A percentile compares a stretch with the other conserved stretches of the same genome.
These are phyloP conservation scores for Thunnus albacares DNA, from an alignment of 2,797 vertebrate species.

Conservation along the genomic window DNA sequence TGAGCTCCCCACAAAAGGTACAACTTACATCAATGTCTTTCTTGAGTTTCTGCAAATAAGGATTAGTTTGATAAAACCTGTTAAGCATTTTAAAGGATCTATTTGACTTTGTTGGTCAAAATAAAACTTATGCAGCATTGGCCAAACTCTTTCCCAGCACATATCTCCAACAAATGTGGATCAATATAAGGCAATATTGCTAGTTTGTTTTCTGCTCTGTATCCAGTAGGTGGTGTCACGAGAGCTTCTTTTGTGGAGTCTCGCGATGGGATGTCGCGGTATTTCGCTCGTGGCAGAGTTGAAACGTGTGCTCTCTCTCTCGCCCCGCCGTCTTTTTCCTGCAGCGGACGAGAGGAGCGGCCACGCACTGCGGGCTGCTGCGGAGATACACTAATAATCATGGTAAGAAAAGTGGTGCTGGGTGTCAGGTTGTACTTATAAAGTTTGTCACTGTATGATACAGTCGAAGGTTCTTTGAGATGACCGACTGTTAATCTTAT, in stretches of 20 bases:
- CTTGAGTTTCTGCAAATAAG: too few species aligned
- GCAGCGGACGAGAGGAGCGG: constrained; percentile 3
- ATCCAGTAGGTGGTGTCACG: neutral
- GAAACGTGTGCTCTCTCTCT: fast-evolving
- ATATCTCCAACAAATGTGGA: too few species aligned
- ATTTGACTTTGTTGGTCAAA: too few species aligned
- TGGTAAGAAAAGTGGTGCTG: constrained; percentile 59
- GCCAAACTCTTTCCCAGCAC: too few species aligned
- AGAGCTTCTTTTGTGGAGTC: neutral
- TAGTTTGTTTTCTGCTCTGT: neutral
- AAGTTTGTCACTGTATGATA: fast-evolving
- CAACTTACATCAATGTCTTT: too few species aligned
- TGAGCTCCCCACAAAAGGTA: too few species aligned
- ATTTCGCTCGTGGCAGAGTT: neutral
- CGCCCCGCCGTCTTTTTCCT: constrained; percentile 17
- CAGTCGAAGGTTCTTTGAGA: fast-evolving
- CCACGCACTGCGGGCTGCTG: constrained; percentile 36
- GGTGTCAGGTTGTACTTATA: fast-evolving
- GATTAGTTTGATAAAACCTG: too few species aligned
- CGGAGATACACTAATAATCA: constrained; percentile 39
- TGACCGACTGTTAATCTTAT: fast-evolving
- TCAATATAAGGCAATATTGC: too few species aligned
- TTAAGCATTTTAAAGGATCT: too few species aligned
- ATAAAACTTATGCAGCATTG: too few species aligned
- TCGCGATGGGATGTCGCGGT: constrained; percentile 54